phyloP scores from a whole-genome alignment of 92 coral and sea anemone genomes.

The Epizoanthus rinbou region DNA sequence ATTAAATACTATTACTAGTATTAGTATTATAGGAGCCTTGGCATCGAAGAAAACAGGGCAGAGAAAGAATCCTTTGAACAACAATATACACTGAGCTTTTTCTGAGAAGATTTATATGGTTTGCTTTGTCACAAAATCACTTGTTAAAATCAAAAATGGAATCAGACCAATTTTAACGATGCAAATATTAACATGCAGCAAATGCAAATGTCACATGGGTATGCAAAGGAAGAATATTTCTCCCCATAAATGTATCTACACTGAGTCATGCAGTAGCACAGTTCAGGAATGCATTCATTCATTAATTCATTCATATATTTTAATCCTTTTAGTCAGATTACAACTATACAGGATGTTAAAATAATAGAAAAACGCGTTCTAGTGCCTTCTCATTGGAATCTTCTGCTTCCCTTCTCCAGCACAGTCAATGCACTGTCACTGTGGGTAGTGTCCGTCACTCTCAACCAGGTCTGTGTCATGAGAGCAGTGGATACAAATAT shows the following conservation, averaged over 20 bases:
- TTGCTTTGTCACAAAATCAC: constrained; percentile 9
- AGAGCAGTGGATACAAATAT: constrained; percentile 29
- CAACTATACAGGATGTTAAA: too few relatives aligned
- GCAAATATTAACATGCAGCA: not conserved
- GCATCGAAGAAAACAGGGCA: constrained; percentile 14
- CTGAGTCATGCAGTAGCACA: too few relatives aligned
- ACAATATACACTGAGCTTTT: constrained; percentile 1
- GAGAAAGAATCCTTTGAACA: constrained; percentile 5
- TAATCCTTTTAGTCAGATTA: too few relatives aligned
- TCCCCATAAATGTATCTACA: not conserved
- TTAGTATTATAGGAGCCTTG: not conserved
- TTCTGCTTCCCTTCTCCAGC: constrained; percentile 10
- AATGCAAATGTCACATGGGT: constrained; percentile 19
- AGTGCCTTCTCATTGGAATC: constrained; percentile 25
- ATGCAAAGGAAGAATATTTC: constrained; percentile 13
- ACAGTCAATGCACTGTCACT: constrained; percentile 36
- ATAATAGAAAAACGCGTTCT: too few relatives aligned
- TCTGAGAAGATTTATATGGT: constrained; percentile 14
- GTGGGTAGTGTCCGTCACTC: constrained; percentile 24
- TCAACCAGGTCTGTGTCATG: constrained; percentile 18
- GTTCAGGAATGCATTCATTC: too few relatives aligned
- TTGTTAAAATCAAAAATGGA: not conserved
- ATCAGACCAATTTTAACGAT: constrained; percentile 13
- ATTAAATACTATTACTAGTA: too few relatives aligned
- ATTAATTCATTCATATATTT: too few relatives aligned